Percentiles rank a stretch among this genome's conserved stretches.
Evolutionary conservation across 1,140 invertebrate species (phyloP).

Genomic region (Drosophila pachea): DNA sequence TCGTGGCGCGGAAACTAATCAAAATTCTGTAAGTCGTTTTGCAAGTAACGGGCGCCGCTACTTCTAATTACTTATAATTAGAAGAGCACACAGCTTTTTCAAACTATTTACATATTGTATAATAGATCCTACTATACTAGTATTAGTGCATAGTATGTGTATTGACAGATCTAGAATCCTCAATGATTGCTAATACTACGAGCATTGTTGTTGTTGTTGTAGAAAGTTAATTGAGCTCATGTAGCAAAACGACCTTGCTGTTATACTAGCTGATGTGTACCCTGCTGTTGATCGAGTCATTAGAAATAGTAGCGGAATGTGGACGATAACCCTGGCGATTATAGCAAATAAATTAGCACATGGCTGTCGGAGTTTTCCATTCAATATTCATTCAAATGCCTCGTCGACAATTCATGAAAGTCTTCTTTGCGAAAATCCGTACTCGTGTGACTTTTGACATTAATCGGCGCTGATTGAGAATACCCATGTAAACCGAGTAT

Average conservation of each 20-base stretch:
- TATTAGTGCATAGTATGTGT: neutral
- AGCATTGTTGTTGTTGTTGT: neutral
- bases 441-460: conserved; percentile 18
- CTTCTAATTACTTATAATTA: too few relatives aligned
- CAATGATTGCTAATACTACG: neutral
- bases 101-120: too few relatives aligned
- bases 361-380: conserved; percentile 27
- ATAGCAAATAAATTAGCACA: conserved; percentile 16
- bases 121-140: too few relatives aligned
- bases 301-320: conserved; percentile 7
- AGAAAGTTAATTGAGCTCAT: neutral
- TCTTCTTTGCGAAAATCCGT: conserved; percentile 10
- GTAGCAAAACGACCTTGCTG: conserved; percentile 20
- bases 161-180: neutral
- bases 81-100: too few relatives aligned
- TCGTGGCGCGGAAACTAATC: neutral
- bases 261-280: conserved; percentile 1
- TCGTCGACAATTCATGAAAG: conserved; percentile 1
- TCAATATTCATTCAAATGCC: conserved; percentile 31
- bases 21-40: neutral
- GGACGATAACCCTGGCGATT: conserved; percentile 19
- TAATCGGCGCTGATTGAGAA: neutral
- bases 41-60: too few relatives aligned
- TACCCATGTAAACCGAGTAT: neutral
- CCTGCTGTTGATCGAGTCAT: conserved; percentile 26